phyloP scores from a whole-genome alignment of 2,113 vertebrate genomes.

The Anolis carolinensis region DNA sequence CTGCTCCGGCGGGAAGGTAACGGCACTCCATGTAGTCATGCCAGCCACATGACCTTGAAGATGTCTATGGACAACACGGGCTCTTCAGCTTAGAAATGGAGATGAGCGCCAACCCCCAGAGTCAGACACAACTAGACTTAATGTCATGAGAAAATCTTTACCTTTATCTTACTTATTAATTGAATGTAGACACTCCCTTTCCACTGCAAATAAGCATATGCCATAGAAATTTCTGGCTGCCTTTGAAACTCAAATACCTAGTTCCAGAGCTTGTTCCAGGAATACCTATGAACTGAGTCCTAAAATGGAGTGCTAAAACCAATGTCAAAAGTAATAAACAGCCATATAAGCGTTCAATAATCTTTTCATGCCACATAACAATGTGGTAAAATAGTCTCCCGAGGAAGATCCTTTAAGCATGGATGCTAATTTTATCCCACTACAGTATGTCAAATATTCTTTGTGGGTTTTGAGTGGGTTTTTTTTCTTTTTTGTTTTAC shows the following conservation, averaged over 20 bases:
- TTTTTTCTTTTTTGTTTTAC: neutral
- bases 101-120: too few species aligned
- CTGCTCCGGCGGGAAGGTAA: too few species aligned
- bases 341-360: neutral
- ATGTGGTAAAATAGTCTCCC: neutral
- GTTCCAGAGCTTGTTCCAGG: neutral
- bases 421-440: too few species aligned
- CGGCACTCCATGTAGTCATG: too few species aligned
- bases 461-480: neutral
- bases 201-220: neutral
- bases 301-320: neutral
- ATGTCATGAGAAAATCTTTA: too few species aligned
- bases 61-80: too few species aligned
- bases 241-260: neutral
- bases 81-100: too few species aligned
- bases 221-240: neutral
- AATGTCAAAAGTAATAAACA: neutral
- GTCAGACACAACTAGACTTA: too few species aligned
- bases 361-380: neutral
- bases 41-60: too few species aligned
- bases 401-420: neutral
- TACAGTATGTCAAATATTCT: neutral
- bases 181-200: neutral
- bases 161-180: neutral
- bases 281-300: neutral